Base-by-base conservation (phyloP, 1,140 invertebrate genomes). In the Drosophila pallidifrons region DNA sequence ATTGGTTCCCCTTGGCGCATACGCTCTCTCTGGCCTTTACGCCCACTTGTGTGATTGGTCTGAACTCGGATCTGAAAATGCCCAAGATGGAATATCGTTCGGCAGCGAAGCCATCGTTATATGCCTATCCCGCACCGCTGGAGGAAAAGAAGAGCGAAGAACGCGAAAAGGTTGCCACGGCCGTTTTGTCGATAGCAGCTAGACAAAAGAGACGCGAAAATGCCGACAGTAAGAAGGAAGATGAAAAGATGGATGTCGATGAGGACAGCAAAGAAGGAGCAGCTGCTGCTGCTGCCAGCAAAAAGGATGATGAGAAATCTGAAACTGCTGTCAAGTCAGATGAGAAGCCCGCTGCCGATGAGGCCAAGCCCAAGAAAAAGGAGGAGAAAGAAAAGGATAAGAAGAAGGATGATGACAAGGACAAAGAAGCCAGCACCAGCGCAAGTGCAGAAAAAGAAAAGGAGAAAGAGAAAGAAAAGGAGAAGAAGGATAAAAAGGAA, bases 81-180 rank as follows among this genome's bases (percentile, higher is more conserved):
- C 99, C 99, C 1, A 98, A 98, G 92, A 93, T 99, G 68, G 97
- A 99, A 86, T 95, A 98, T 52, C 96, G 96, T 76, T 99, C 98
- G 0, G 98, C 98, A 92, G 97, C 98, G 0, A 97, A 98, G 83
- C 98, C 99, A 13, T 99, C 98, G 1, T 94, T 97, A 3, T 99
- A 98, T 93, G 99, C 98, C 0, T 99, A 99, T 93, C 99, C 99
- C 5, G 97, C 99, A 15, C 96, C 98, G 0, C 93, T 99, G 16
- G 99, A 99, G 94, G 98, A 99, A 91, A 99, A 99, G 93, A 99
- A 99, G 93, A 97, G 98, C 49, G 98, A 99, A 91, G 98, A 99
- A 93, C 95, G 97, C 6, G 98, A 99, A 89, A 97, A 98, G 85
- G 98, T 99, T 8, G 98, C 98, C 35, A 99, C 98, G 13, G 99